A percentile compares a stretch with the other conserved stretches of the same genome.
Evolutionary conservation across 2,113 vertebrate genomes (phyloP).

Genomic region (Peromyscus californicus): DNA sequence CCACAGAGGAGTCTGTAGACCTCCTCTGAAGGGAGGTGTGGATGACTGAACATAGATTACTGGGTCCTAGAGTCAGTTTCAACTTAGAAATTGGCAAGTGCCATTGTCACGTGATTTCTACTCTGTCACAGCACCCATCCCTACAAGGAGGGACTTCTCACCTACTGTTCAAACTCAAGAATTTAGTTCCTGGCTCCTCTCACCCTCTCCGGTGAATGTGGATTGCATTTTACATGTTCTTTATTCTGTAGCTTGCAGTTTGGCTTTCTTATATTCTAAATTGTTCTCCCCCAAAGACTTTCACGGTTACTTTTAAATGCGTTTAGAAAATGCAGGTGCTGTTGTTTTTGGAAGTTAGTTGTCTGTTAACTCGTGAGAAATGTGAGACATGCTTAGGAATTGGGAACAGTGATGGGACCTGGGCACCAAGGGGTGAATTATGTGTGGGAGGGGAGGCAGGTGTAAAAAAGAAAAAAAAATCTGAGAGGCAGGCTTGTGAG

Average conservation of each 20-base stretch:
- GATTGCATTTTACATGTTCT: not conserved
- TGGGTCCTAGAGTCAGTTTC: not conserved
- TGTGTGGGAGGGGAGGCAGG: not conserved
- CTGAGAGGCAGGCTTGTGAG: not conserved
- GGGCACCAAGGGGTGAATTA: not conserved
- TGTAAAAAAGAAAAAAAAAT: not conserved
- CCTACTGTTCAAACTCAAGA: not conserved
- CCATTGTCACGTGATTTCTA: not conserved
- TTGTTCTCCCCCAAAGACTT: not conserved
- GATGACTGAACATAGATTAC: not conserved
- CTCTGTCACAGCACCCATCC: not conserved
- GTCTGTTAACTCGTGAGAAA: not conserved
- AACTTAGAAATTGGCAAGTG: no score
- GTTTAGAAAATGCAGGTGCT: not conserved
- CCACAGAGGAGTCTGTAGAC: not conserved
- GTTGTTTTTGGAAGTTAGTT: not conserved
- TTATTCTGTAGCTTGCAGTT: not conserved
- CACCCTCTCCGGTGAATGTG: not conserved
- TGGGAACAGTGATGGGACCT: not conserved
- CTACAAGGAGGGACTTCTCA: not conserved
- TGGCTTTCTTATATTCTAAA: not conserved
- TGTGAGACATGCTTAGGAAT: not conserved
- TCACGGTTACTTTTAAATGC: constrained; percentile 10
- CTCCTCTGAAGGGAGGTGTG: not conserved
- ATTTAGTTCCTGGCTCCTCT: not conserved